Evolutionary conservation across 2,113 vertebrate species (phyloP).

Genomic region (Calcarius ornatus): DNA sequence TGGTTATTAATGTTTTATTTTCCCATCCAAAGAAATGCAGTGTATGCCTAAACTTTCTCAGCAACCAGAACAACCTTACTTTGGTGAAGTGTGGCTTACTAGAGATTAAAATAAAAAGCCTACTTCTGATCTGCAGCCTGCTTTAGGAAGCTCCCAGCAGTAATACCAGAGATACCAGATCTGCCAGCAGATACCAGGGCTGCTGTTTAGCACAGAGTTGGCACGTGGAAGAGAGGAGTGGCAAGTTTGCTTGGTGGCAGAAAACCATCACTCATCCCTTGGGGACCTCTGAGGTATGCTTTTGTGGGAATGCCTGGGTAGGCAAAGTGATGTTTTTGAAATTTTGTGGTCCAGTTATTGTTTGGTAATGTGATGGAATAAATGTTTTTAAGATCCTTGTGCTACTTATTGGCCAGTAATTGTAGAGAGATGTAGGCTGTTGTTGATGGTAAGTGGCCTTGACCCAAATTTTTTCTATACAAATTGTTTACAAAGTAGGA

Average conservation of each 20-base stretch:
- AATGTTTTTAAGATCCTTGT: neutral
- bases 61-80: neutral
- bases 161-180: neutral
- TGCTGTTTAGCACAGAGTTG: neutral
- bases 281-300: neutral
- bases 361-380: neutral
- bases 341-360: neutral
- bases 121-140: neutral
- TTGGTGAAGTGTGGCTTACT: neutral
- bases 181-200: neutral
- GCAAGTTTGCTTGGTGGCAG: neutral
- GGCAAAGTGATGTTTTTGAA: neutral
- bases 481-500: neutral
- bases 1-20: slow-evolving; percentile 9
- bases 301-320: neutral
- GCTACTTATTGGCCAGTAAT: neutral
- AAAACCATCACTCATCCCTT: neutral
- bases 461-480: neutral
- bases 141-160: neutral
- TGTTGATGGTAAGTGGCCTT: neutral
- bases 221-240: neutral
- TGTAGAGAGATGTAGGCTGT: neutral
- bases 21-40: neutral
- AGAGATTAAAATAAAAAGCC: neutral
- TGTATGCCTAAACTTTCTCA: neutral